Conservation (phyloP, 2,113 vertebrate genomes). For the Epinephelus fuscoguttatus region DNA sequence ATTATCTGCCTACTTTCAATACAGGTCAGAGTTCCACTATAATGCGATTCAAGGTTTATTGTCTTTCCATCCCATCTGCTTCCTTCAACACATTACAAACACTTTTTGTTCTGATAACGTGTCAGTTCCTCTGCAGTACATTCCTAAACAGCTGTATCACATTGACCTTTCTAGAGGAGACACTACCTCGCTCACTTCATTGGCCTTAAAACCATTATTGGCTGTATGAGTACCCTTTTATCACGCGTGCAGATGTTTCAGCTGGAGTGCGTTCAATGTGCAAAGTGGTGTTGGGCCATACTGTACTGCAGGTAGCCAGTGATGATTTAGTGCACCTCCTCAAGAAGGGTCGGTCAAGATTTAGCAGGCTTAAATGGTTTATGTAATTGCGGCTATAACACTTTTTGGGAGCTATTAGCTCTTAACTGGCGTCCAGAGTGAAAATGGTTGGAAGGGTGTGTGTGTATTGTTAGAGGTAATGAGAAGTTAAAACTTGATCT, state of each 20-base stretch:
- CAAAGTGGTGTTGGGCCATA: not conserved
- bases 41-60: slow-evolving; percentile 1
- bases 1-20: not conserved
- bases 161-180: slow-evolving; percentile 11
- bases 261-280: slow-evolving; percentile 19
- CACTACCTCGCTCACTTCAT: not conserved
- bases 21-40: not conserved
- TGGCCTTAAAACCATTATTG: slow-evolving; percentile 22
- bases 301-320: not conserved
- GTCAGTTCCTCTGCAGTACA: slow-evolving; percentile 1
- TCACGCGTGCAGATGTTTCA: slow-evolving; percentile 34
- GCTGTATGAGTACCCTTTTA: not conserved
- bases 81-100: not conserved
- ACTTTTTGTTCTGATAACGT: slow-evolving; percentile 4
- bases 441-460: not conserved
- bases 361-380: not conserved
- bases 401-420: not conserved
- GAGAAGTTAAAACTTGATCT: not conserved
- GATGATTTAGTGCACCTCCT: slow-evolving; percentile 13
- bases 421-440: not conserved
- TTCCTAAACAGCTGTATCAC: slow-evolving; percentile 22
- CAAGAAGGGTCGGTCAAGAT: not conserved
- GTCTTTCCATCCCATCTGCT: not conserved
- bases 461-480: not conserved
- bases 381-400: slow-evolving; percentile 2